These are phyloP conservation scores for Stictonetta naevosa DNA, from an alignment of 2,113 vertebrate species.

Conservation along the genomic window DNA sequence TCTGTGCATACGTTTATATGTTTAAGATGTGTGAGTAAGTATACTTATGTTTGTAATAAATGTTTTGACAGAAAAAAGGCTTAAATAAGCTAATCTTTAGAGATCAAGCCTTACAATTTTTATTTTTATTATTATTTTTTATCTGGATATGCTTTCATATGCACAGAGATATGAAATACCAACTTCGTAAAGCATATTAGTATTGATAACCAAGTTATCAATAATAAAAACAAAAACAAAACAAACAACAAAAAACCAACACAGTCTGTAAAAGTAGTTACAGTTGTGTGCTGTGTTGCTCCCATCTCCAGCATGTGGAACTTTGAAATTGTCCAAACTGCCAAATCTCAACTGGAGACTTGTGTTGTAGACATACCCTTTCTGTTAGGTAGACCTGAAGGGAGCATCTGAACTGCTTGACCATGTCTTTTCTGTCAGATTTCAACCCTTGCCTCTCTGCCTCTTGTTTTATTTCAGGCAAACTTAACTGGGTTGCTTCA, in stretches of 20 bases:
- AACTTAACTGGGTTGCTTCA: background rate
- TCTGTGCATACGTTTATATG: accelerated
- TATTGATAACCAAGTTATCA: background rate
- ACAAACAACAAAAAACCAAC: no score
- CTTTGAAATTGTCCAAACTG: background rate
- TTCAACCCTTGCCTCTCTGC: background rate
- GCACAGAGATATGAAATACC: background rate
- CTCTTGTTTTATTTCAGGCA: background rate
- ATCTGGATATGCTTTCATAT: background rate
- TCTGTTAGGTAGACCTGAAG: background rate
- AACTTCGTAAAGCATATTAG: background rate
- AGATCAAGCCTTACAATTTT: background rate
- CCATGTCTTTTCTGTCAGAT: background rate
- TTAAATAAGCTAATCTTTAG: background rate
- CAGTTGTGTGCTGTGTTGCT: background rate
- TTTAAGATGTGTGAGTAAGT: background rate
- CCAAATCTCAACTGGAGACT: background rate
- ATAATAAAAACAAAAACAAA: no score
- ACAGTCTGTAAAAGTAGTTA: background rate
- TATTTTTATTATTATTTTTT: background rate
- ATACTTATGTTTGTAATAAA: background rate
- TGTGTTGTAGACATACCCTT: accelerated
- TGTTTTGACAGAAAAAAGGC: background rate
- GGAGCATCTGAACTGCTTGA: background rate
- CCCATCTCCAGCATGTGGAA: background rate